These are phyloP conservation scores for Drepana arcuata DNA, from an alignment of 1,140 invertebrate species.

Conservation along the genomic window DNA sequence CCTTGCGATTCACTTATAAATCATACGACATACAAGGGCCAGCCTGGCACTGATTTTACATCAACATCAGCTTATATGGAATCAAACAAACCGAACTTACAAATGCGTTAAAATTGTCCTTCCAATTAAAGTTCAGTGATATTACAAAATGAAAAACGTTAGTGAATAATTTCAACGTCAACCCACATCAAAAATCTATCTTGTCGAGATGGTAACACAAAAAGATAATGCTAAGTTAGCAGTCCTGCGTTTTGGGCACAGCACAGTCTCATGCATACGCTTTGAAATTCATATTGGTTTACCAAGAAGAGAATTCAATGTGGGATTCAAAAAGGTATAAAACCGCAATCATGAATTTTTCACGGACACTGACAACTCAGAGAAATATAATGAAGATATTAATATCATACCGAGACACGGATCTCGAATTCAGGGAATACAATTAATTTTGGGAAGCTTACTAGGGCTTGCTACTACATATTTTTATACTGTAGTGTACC, in stretches of 20 bases:
- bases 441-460: too few relatives aligned
- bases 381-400: too few relatives aligned
- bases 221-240: constrained; percentile 18
- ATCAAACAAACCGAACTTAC: too few relatives aligned
- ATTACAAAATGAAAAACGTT: constrained; percentile 29
- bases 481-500: too few relatives aligned
- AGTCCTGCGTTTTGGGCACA: constrained; percentile 13
- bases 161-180: constrained; percentile 30
- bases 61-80: too few relatives aligned
- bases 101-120: too few relatives aligned
- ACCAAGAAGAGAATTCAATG: constrained; percentile 13
- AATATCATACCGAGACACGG: too few relatives aligned
- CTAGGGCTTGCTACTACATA: too few relatives aligned
- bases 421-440: too few relatives aligned
- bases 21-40: too few relatives aligned
- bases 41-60: too few relatives aligned
- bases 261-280: constrained; percentile 20
- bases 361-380: too few relatives aligned
- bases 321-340: constrained; percentile 4
- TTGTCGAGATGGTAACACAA: constrained; percentile 20
- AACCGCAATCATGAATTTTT: constrained; percentile 6
- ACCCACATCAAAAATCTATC: constrained; percentile 46
- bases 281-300: constrained; percentile 28
- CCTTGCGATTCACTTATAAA: constrained; percentile 33
- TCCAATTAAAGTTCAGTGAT: constrained; percentile 34